Conservation (phyloP, 2,113 vertebrate genomes). For the Poeciliopsis turrubarensis region DNA sequence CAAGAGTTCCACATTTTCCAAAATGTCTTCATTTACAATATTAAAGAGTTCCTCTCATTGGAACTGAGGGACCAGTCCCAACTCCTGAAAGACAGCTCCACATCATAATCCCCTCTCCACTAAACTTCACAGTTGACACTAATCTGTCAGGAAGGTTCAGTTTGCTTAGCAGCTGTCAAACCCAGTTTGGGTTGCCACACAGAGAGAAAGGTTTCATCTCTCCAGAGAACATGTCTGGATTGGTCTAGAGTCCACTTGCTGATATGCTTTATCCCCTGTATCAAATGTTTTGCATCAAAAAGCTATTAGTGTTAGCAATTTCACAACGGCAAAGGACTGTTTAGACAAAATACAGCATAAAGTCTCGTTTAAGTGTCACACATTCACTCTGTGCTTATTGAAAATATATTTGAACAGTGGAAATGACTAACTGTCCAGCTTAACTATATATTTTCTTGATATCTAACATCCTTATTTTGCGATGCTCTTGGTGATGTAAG, state of each 20-base stretch:
- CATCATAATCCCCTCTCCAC: background rate
- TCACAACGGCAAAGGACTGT: no score
- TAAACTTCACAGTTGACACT: background rate
- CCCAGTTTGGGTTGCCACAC: background rate
- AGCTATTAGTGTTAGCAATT: background rate
- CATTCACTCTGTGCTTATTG: no score
- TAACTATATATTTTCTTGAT: no score
- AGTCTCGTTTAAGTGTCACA: no score
- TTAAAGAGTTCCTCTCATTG: background rate
- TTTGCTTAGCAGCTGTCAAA: background rate
- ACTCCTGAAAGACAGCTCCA: no score
- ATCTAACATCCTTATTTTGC: no score
- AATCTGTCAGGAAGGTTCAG: background rate
- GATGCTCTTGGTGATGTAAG: no score
- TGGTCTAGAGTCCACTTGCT: background rate
- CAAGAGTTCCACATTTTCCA: background rate
- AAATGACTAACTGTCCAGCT: no score
- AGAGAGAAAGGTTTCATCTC: no score
- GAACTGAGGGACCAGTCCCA: no score
- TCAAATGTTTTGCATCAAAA: background rate
- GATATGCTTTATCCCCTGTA: background rate
- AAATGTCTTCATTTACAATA: background rate
- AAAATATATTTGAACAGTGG: no score
- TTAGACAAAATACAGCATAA: no score
- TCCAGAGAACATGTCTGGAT: background rate